A percentile compares a stretch with the other conserved stretches of the same genome.
Evolutionary conservation across 2,113 vertebrate species (phyloP).

Genomic region (Limnothrissa miodon): DNA sequence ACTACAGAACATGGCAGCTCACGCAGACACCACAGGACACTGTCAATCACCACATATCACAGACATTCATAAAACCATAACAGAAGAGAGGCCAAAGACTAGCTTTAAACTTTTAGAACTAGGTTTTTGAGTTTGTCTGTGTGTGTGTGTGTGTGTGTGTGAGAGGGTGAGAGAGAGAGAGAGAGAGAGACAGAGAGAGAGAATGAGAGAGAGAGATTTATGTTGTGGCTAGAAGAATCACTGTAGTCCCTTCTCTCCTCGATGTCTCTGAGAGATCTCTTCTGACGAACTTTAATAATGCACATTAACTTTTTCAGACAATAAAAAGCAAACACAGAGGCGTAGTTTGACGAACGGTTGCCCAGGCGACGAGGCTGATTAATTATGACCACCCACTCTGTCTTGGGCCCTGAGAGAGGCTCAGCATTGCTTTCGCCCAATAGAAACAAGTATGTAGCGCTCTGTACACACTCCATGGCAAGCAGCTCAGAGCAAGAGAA

Average conservation of each 20-base stretch:
- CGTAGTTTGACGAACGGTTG: neutral
- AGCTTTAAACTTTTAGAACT: no score
- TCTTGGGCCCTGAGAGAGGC: constrained; percentile 33
- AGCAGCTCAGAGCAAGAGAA: neutral
- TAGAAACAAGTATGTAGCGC: constrained; percentile 26
- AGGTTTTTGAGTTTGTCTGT: no score
- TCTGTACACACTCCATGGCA: constrained; percentile 7
- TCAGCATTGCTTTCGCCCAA: constrained; percentile 24
- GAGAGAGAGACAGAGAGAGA: neutral
- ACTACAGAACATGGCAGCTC: neutral
- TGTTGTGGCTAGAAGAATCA: neutral
- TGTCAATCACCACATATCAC: neutral
- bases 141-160: constrained; percentile 6
- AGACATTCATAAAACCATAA: neutral
- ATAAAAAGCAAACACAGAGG: neutral
- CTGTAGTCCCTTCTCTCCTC: neutral
- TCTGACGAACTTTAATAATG: neutral
- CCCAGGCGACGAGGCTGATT: constrained; percentile 32
- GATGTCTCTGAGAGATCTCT: neutral
- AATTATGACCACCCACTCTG: constrained; percentile 29
- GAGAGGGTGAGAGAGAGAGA: neutral
- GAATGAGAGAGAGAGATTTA: neutral
- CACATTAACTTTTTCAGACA: neutral
- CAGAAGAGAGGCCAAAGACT: neutral
- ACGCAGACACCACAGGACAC: neutral